Evolutionary conservation across 2,888 invertebrate genomes (phyloP), one percentile per base, ranked within the genome.

Genomic region (Brenthis hecate): DNA sequence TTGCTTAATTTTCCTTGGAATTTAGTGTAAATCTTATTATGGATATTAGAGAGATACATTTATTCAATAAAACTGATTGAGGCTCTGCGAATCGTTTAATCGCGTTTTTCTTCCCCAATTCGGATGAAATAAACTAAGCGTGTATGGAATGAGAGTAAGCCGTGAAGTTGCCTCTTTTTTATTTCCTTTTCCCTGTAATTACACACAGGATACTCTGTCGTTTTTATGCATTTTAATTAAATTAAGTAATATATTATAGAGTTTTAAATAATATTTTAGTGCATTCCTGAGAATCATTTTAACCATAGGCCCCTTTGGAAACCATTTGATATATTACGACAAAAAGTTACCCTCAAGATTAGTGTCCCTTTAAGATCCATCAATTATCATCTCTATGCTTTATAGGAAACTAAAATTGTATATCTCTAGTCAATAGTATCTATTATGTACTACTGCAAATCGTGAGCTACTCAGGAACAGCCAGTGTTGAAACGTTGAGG

Each of bases 101-200:
- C 56, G 62, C 67, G 62, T 62, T 56, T 62, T 56, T 56, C 56
- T 51, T 67, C 23, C 54, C 32, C 54, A 32, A 47, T 48, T 60
- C 48, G 19, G 16, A 62, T 67, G 36, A 50, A 70, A 64, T 65
- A 65, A 65, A 71, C 56, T 48, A 56, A 71, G 56, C 64, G 67
- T 68, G 67, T 56, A 13, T 56, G 53, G 53, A 66, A 58, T 55
- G 60, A 53, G 66, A 50, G 56, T 51, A 63, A 28, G 68, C 56
- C 60, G 57, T 66, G 66, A 57, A 60, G 61, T 65, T 60, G 61
- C 50, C 63, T 50, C 48, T 67, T 23, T 64, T 56, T 63, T 58
- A 56, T 67, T 67, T 68, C 36, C 23, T 47, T 56, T 65, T 28
- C 13, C 47, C 47, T 55, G 64, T 65, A 68, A 65, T 68, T 61